phyloP scores from a whole-genome alignment of 2,797 vertebrate species.

The Pseudochaenichthys georgianus region DNA sequence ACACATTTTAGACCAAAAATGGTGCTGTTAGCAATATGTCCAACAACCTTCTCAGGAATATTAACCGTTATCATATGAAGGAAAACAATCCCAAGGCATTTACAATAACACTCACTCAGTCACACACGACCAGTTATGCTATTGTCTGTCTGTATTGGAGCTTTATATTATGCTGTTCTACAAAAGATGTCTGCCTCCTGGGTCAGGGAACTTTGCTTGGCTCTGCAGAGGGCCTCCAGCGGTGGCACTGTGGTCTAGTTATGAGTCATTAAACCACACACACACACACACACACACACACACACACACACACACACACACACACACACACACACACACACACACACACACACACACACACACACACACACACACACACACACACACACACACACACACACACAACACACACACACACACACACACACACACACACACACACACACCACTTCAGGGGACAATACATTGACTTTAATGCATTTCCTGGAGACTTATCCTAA shows the following conservation, averaged over 20 bases:
- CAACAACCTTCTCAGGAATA: neutral
- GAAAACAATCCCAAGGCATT: no score
- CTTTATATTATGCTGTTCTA: slow-evolving; percentile 24
- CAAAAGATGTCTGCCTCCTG: slow-evolving; percentile 17
- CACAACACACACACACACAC: slow-evolving; percentile 10
- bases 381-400: slow-evolving; percentile 30
- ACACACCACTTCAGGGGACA: neutral
- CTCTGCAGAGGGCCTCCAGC: slow-evolving; percentile 27
- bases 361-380: no score
- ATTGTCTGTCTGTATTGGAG: slow-evolving; percentile 20
- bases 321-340: no score
- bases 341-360: no score
- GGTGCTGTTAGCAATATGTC: neutral
- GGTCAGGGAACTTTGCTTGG: slow-evolving; percentile 21
- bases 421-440: slow-evolving; percentile 26
- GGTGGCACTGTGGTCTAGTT: slow-evolving; percentile 7
- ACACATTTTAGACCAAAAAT: neutral
- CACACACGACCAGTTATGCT: neutral
- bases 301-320: slow-evolving; percentile 17
- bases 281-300: slow-evolving; percentile 9
- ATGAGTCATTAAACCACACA: slow-evolving; percentile 45
- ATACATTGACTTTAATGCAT: no score
- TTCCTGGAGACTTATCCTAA: no score
- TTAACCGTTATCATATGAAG: neutral
- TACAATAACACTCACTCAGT: neutral